Evolutionary conservation across 2,888 invertebrate genomes (phyloP).

Genomic region (Euplexia lucipara): DNA sequence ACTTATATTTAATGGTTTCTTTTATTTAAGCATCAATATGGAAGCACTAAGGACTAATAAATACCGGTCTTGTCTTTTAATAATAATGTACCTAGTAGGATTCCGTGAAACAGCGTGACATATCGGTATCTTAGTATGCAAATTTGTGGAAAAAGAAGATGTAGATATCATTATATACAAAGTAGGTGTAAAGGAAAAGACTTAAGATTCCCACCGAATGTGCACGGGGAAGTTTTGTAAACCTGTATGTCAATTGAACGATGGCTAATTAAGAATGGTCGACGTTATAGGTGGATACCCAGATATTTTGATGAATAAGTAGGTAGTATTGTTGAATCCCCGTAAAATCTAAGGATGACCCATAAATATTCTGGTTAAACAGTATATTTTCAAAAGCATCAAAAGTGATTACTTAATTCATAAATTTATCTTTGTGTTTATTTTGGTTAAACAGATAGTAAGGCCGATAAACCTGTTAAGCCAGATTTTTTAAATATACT

Average conservation of each 20-base stretch:
- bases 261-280: background rate
- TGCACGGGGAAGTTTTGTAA: constrained; percentile 45
- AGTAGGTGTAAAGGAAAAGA: constrained; percentile 30
- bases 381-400: background rate
- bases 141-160: background rate
- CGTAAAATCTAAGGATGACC: background rate
- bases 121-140: background rate
- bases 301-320: background rate
- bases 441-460: constrained; percentile 12
- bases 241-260: constrained; percentile 7
- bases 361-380: background rate
- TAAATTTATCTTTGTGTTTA: constrained; percentile 12
- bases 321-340: too few relatives aligned
- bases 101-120: constrained; percentile 37
- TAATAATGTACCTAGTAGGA: background rate
- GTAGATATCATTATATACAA: background rate
- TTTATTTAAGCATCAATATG: background rate
- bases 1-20: constrained; percentile 10
- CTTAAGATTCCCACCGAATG: constrained; percentile 10
- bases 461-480: constrained; percentile 19
- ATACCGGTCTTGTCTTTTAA: constrained; percentile 1
- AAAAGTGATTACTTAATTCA: background rate
- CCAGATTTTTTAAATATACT: constrained; percentile 11
- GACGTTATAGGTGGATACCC: constrained; percentile 6
- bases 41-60: background rate